Evolutionary conservation across 2,888 invertebrate species (phyloP).

Genomic region (Dryocosmus kuriphilus): DNA sequence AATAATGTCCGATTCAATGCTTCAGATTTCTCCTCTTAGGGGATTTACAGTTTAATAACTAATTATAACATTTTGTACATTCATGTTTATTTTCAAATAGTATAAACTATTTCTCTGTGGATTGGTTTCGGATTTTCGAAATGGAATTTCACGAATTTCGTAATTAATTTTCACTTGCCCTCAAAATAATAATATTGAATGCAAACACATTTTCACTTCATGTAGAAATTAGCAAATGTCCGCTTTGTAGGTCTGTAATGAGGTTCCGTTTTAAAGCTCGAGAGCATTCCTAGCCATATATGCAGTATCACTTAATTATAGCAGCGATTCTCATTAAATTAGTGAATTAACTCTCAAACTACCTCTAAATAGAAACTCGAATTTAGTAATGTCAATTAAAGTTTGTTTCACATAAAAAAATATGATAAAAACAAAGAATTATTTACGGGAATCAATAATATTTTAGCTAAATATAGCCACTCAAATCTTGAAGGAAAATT

Average conservation of each 20-base stretch:
- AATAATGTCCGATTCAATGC: not conserved
- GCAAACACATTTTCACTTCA: not conserved
- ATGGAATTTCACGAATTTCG: not conserved
- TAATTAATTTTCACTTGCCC: not conserved
- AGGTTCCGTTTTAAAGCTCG: constrained; percentile 29
- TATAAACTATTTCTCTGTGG: not conserved
- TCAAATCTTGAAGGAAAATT: too few relatives aligned
- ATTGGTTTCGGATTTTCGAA: not conserved
- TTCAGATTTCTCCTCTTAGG: not conserved
- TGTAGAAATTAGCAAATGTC: not conserved
- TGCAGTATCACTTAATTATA: constrained; percentile 29
- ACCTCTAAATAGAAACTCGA: not conserved
- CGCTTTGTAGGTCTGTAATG: constrained; percentile 26
- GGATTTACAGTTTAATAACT: too few relatives aligned
- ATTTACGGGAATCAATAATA: not conserved
- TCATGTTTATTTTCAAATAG: too few relatives aligned
- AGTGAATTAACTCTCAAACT: constrained; percentile 26
- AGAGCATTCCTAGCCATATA: not conserved
- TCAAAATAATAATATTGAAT: not conserved
- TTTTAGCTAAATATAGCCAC: too few relatives aligned
- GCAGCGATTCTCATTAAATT: constrained; percentile 12
- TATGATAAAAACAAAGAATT: not conserved
- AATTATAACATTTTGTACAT: too few relatives aligned
- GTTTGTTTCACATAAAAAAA: not conserved
- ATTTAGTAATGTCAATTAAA: not conserved